Percentiles rank a stretch among this genome's conserved stretches.
Evolutionary conservation across 2,113 vertebrate species (phyloP).

Genomic region (Cyanistes caeruleus): DNA sequence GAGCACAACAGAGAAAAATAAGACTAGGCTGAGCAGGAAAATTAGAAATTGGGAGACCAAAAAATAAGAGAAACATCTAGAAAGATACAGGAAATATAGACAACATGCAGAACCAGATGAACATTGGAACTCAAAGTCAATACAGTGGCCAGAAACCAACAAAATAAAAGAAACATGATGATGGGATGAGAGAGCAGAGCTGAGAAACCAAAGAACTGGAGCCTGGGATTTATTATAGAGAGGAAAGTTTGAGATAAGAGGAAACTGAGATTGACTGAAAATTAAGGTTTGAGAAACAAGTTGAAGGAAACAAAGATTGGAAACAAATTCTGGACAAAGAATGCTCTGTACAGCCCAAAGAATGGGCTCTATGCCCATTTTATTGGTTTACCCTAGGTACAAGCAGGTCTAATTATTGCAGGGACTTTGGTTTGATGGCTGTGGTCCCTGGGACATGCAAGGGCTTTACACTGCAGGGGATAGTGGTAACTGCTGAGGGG

Average conservation of each 20-base stretch:
- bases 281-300: background rate
- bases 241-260: background rate
- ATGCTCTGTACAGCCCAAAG: no score
- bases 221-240: background rate
- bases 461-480: background rate
- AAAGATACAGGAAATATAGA: background rate
- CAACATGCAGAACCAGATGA: background rate
- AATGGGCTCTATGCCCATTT: background rate
- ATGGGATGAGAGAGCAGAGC: fast-evolving
- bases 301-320: background rate
- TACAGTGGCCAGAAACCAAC: background rate
- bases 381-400: background rate
- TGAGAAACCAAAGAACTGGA: background rate
- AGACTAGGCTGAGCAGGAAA: background rate
- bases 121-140: background rate
- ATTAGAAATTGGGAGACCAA: background rate
- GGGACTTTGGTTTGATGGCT: background rate
- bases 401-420: background rate
- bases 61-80: background rate
- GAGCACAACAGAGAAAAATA: background rate
- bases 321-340: background rate
- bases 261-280: background rate
- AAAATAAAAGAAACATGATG: background rate
- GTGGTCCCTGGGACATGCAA: fast-evolving
- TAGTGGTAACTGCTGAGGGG: background rate